These are phyloP conservation scores for Probaryconus sp. DNA, from an alignment of 1,140 invertebrate species.

Conservation along the genomic window DNA sequence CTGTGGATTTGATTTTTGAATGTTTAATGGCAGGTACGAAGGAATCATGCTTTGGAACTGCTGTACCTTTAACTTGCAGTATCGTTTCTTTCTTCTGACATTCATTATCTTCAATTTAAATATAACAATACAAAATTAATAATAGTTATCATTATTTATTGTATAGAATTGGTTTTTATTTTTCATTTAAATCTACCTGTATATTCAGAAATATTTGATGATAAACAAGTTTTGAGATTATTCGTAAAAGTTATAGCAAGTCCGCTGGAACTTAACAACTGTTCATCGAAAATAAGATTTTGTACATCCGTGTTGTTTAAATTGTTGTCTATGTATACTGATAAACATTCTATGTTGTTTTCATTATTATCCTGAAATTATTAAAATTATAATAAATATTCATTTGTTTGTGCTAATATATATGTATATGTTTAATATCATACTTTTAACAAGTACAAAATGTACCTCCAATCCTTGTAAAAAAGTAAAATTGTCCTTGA, in stretches of 20 bases:
- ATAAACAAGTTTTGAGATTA: too few species aligned
- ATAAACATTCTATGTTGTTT: conserved; percentile 68
- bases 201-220: too few species aligned
- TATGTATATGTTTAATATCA: background rate
- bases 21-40: too few species aligned
- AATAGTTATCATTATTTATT: too few species aligned
- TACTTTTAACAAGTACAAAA: conserved; percentile 1
- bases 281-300: conserved; percentile 67
- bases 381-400: conserved; percentile 2
- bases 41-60: too few species aligned
- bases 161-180: too few species aligned
- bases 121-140: too few species aligned
- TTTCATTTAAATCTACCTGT: conserved; percentile 64
- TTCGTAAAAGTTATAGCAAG: conserved; percentile 69
- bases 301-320: conserved; percentile 58
- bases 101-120: too few species aligned
- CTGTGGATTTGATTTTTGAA: too few species aligned
- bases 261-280: conserved; percentile 61
- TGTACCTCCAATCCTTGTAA: conserved; percentile 59
- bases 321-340: conserved; percentile 68
- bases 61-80: too few species aligned
- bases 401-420: background rate
- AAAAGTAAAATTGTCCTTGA: conserved; percentile 59
- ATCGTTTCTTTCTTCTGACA: too few species aligned
- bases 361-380: conserved; percentile 59